phyloP scores from a whole-genome alignment of 2,888 invertebrate species.

The Pediacus dermestoides region DNA sequence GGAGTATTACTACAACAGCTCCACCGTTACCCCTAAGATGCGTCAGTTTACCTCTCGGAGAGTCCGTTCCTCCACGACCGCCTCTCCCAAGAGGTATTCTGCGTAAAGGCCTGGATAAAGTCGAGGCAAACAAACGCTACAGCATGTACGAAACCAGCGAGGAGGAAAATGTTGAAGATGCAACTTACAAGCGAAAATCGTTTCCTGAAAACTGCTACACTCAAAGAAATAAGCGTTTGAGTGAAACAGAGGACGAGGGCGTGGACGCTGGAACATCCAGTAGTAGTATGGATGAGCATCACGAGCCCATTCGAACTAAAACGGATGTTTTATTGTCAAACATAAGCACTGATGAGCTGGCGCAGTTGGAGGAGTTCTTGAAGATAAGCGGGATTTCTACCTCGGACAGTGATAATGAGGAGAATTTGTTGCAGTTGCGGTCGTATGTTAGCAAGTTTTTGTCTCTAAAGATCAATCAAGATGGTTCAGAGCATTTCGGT shows the following conservation, averaged over 20 bases:
- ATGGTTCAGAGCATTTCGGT: constrained; percentile 59
- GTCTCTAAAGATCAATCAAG: constrained; percentile 66
- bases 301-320: constrained; percentile 40
- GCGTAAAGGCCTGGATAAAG: constrained; percentile 47
- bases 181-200: constrained; percentile 65
- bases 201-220: constrained; percentile 68
- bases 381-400: constrained; percentile 68
- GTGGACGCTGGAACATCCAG: constrained; percentile 54
- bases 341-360: constrained; percentile 61
- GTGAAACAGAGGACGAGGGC: constrained; percentile 59
- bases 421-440: constrained; percentile 66
- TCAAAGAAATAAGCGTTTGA: constrained; percentile 43
- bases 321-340: constrained; percentile 38
- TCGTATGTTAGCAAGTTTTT: constrained; percentile 70
- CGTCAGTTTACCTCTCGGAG: constrained; percentile 59
- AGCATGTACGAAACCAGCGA: constrained; percentile 63
- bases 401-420: constrained; percentile 62
- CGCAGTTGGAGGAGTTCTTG: constrained; percentile 67
- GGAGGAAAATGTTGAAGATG: constrained; percentile 52
- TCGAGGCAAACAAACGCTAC: constrained; percentile 53
- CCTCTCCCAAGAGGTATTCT: constrained; percentile 71
- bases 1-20: constrained; percentile 47
- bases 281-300: constrained; percentile 58
- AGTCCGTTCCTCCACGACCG: constrained; percentile 64
- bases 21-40: constrained; percentile 67